Evolutionary conservation across 2,797 vertebrate species (phyloP), one percentile per base, ranked within the genome.

Genomic region (Psittacula echo): DNA sequence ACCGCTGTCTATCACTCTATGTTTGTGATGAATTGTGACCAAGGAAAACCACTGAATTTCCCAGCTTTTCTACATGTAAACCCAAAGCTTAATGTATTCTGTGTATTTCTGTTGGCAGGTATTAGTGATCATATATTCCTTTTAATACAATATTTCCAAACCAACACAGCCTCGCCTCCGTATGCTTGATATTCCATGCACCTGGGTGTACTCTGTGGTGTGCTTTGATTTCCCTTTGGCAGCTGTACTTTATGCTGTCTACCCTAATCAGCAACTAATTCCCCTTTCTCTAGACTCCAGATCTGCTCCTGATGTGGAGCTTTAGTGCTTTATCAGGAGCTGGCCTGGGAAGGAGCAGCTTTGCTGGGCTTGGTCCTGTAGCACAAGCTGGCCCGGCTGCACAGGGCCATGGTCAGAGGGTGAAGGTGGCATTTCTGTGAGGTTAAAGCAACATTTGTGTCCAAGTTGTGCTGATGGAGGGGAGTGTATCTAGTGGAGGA

Each of bases 111-210:
- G 47, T 82, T 93, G 89, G 61, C 54, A 78, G 75, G 56, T 39
- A 67, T 56, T 10, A 91, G 79, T 94, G 87, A 95, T 96, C 87
- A 81, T 71, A 30, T 89, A 95, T 96, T 94, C 87, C 76, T 94
- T 96, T 96, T 90, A 91, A 94, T 92, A 65, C 27, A 91, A 5
- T 45, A 70, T 91, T 93, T 95, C 76, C 85, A 88, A 76, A 37
- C 62, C 42, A 62, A 20, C 51, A 23, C 50, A 78, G 83, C 65
- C 68, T 72, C 1, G 2, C 34, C 32, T 56, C 2, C 1, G 26
- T n/a, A 16, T 77, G 5, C 56, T 93, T 82, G 90, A 47, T 89
- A 32, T 76, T 50, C 85, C 70, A 11, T 0, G 0, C 91, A 85
- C 86, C 81, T 89, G 87, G 39, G 82, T 78, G 78, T 42, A 13